These are phyloP conservation scores for Eupithecia subumbrata DNA, from an alignment of 2,888 invertebrate species.

Conservation along the genomic window DNA sequence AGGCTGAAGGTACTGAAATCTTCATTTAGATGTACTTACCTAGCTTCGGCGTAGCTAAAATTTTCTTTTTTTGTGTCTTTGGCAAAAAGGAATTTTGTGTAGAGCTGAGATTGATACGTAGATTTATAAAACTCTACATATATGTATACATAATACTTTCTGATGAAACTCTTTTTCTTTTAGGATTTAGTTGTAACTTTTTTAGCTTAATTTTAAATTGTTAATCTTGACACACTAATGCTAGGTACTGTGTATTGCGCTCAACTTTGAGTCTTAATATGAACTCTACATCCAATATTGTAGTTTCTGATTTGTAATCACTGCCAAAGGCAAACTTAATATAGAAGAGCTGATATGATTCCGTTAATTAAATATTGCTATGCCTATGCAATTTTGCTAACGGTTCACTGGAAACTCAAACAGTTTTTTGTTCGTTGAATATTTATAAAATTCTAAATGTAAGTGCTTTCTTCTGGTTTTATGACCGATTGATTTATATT, in stretches of 20 bases:
- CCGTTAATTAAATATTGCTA: neutral
- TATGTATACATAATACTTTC: neutral
- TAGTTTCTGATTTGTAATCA: neutral
- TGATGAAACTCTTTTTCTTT: neutral
- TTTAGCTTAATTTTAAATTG: neutral
- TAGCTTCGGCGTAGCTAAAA: neutral
- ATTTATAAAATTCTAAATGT: neutral
- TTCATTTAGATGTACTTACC: neutral
- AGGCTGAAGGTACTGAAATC: constrained; percentile 1
- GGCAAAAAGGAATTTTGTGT: neutral
- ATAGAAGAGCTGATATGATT: neutral
- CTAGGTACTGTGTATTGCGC: neutral
- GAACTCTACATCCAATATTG: neutral
- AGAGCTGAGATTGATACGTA: neutral
- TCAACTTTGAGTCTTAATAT: neutral
- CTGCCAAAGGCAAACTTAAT: neutral
- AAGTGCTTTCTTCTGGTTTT: neutral
- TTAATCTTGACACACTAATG: neutral
- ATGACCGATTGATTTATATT: neutral
- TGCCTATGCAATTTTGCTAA: neutral
- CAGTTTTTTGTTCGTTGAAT: neutral
- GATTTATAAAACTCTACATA: neutral
- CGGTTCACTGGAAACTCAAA: neutral
- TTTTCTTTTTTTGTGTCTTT: neutral
- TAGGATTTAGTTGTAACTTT: neutral